Conservation (phyloP, 2,797 vertebrate species). For the Rhinogobio ventralis region DNA sequence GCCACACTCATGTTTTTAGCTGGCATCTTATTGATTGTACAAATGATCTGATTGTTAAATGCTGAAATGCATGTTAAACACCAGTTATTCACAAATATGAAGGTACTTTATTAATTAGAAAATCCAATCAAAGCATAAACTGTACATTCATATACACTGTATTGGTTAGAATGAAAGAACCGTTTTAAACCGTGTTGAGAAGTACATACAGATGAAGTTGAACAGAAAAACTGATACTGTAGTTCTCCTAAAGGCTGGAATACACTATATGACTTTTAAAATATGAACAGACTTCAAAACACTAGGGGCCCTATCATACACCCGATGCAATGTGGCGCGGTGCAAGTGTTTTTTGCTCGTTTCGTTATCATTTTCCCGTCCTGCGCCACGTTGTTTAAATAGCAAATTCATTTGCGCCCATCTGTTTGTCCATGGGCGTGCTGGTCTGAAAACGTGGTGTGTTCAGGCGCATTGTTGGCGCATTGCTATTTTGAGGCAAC, state of each 20-base stretch:
- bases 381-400: no score
- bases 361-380: no score
- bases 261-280: background rate
- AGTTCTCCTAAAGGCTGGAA: conserved; percentile 4
- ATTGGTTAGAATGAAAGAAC: conserved; percentile 52
- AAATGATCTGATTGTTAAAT: background rate
- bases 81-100: conserved; percentile 56
- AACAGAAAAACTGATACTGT: conserved; percentile 18
- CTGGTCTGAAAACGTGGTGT: no score
- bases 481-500: no score
- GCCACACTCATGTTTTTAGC: background rate
- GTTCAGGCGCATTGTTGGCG: no score
- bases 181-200: conserved; percentile 45
- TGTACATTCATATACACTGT: conserved; percentile 65
- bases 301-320: background rate
- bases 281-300: background rate
- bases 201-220: conserved; percentile 55
- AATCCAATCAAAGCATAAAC: conserved; percentile 72
- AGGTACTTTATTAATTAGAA: conserved; percentile 81
- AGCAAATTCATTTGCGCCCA: no score
- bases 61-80: background rate
- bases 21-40: background rate
- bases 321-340: no score
- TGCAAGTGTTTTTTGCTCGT: no score
- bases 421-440: no score